phyloP scores from a whole-genome alignment of 1,140 invertebrate genomes.

The Formica exsecta region DNA sequence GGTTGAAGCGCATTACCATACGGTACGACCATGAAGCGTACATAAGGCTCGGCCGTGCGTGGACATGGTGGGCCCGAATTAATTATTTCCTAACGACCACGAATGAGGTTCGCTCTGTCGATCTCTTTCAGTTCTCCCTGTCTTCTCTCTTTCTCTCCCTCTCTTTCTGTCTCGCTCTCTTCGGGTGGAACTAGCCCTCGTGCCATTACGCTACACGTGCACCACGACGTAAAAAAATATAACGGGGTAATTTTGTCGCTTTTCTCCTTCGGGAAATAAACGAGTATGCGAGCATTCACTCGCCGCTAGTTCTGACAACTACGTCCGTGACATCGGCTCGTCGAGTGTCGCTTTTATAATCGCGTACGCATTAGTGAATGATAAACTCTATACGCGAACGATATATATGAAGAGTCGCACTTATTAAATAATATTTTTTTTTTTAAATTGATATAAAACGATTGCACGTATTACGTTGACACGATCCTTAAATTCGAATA shows the following conservation, averaged over 20 bases:
- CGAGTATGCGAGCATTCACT: background rate
- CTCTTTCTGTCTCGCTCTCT: background rate
- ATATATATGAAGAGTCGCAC: background rate
- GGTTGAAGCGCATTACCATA: slow-evolving; percentile 74
- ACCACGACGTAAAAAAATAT: slow-evolving; percentile 14
- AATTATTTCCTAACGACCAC: slow-evolving; percentile 72
- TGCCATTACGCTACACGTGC: slow-evolving; percentile 14
- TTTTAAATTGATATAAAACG: background rate
- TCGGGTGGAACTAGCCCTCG: background rate
- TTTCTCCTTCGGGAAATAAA: slow-evolving; percentile 28
- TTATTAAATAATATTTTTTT: background rate
- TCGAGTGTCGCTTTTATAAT: too few species aligned
- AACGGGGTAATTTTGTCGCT: slow-evolving; percentile 31
- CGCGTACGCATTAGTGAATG: background rate
- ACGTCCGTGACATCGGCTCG: background rate
- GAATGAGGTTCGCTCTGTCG: slow-evolving; percentile 58
- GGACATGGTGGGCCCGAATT: slow-evolving; percentile 63
- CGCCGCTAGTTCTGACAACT: background rate
- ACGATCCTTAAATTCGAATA: background rate
- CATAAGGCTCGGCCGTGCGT: slow-evolving; percentile 60
- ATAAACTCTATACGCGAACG: background rate
- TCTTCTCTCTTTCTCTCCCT: background rate
- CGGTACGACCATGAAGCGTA: slow-evolving; percentile 67
- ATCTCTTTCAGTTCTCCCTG: slow-evolving; percentile 11
- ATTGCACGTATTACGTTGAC: background rate